Evolutionary conservation across 2,888 invertebrate species (phyloP), one percentile per base, ranked within the genome.

Genomic region (Drosophila planitibia): DNA sequence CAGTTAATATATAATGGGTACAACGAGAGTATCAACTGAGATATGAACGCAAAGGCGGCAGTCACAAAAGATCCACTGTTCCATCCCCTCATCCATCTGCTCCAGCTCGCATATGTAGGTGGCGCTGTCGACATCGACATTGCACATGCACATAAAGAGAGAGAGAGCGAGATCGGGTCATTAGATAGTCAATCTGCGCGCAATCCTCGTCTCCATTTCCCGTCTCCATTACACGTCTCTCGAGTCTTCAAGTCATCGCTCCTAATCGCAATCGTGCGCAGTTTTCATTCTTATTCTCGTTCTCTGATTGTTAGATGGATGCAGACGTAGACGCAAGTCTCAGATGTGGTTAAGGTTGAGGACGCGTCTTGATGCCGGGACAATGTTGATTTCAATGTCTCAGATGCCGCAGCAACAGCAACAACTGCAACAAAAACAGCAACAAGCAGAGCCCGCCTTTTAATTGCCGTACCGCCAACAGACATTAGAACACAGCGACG

Each of bases 401-500:
- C 90, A 86, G 88, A 89, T 88, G 89, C 86, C 89, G 89, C 90
- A 76, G 47, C 52, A 51, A 41, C 58, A 60, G 47, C 67, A 78
- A 44, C 79, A 74, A 65, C 75, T 74, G 51, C 47, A 62, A 47
- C 70, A 60, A 41, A 62, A 68, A 59, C 60, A 60, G 63, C 66
- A 78, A 63, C 70, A 70, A 76, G 70, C 70, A 74, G 81, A 85
- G 79, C 85, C 85, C 88, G 85, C 79, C 82, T 90, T 90, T 87
- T 87, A 87, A 87, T 87, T 87, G 90, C 87, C 74, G 72, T 79
- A 87, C 89, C 90, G 84, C 84, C 80, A 90, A 79, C 80, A 79
- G 84, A 89, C 78, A 89, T 80, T 90, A 87, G 82, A 90, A 71
- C 72, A 71, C 82, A 65, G 65, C 65, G 63, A 69, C 60, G 59